A percentile compares a stretch with the other conserved stretches of the same genome.
These are phyloP conservation scores for Chymomyza procnemis DNA, from an alignment of 2,888 invertebrate species.

Conservation along the genomic window DNA sequence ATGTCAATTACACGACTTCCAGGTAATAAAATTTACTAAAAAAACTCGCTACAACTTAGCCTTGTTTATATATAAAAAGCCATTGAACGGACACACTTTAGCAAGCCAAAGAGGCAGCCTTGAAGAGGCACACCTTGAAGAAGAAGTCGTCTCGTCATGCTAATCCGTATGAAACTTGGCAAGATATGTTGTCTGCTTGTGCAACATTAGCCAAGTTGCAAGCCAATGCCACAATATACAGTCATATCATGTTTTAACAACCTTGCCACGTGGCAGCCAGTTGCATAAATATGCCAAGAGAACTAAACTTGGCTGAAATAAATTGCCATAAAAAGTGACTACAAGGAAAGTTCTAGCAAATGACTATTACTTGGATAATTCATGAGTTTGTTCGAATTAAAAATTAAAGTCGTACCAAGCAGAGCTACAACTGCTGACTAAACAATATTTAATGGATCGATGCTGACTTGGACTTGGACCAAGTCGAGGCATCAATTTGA, in stretches of 20 bases:
- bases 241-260: background rate
- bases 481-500: background rate
- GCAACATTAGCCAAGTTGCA: conserved; percentile 57
- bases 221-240: background rate
- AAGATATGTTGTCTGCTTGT: background rate
- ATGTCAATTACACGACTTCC: background rate
- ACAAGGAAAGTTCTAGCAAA: conserved; percentile 33
- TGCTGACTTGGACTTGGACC: background rate
- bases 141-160: background rate
- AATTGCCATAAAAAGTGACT: conserved; percentile 18
- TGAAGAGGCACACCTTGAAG: background rate
- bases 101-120: background rate
- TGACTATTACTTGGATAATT: conserved; percentile 27
- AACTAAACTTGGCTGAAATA: conserved; percentile 4
- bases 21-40: background rate
- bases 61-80: background rate
- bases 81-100: background rate
- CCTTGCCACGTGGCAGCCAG: conserved; percentile 4
- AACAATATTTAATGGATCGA: conserved; percentile 18
- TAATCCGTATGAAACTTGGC: background rate
- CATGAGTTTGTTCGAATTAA: conserved; percentile 35
- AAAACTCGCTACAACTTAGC: background rate
- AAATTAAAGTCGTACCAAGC: conserved; percentile 45
- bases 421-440: conserved; percentile 47
- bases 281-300: conserved; percentile 17